Conservation (phyloP, 2,888 invertebrate genomes). For the Dryomyza anilis region DNA sequence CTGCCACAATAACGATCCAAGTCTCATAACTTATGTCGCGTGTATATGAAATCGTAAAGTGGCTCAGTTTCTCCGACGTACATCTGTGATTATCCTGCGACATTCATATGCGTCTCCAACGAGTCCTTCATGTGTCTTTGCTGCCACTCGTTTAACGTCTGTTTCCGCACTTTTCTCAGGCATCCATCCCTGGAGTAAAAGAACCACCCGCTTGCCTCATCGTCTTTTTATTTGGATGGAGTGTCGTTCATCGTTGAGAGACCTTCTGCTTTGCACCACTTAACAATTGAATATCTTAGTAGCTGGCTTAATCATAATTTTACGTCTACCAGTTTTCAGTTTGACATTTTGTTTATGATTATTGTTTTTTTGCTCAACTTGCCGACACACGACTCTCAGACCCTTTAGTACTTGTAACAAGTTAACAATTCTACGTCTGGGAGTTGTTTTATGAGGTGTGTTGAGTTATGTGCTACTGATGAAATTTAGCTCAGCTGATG, state of each 20-base stretch:
- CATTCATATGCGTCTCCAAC: not conserved
- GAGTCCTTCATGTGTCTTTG: not conserved
- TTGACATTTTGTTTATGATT: slow-evolving; percentile 17
- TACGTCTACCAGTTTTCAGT: not conserved
- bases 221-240: not conserved
- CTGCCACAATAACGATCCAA: not conserved
- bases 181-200: not conserved
- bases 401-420: no score
- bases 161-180: slow-evolving; percentile 34
- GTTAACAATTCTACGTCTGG: no score
- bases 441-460: no score
- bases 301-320: slow-evolving; percentile 26
- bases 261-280: not conserved
- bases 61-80: not conserved
- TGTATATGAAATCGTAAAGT: not conserved
- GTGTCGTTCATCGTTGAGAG: no score
- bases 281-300: slow-evolving; percentile 33
- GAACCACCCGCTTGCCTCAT: not conserved
- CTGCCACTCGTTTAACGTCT: not conserved
- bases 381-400: no score
- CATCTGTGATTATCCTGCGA: slow-evolving; percentile 4
- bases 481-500: no score
- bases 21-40: not conserved
- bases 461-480: no score
- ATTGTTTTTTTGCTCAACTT: slow-evolving; percentile 8